Evolutionary conservation across 2,888 invertebrate genomes (phyloP).

Genomic region (Eupithecia subfuscata): DNA sequence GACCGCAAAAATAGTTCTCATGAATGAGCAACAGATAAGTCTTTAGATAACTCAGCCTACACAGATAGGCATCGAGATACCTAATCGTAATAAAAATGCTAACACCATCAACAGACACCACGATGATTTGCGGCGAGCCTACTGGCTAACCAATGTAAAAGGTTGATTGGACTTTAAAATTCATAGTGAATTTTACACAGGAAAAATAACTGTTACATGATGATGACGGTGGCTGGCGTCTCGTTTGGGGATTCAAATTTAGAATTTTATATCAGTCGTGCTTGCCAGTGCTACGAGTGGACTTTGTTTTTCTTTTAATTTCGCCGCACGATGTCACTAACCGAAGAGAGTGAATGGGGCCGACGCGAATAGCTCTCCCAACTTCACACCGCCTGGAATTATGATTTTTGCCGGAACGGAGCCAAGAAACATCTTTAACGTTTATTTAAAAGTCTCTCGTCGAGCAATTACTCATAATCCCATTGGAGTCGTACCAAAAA

Average conservation of each 20-base stretch:
- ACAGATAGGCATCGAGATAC: background rate
- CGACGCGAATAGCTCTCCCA: slow-evolving; percentile 62
- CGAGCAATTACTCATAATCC: background rate
- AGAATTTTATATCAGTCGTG: slow-evolving; percentile 79
- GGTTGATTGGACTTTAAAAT: background rate
- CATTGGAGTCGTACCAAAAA: slow-evolving; percentile 5
- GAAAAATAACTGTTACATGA: slow-evolving; percentile 59
- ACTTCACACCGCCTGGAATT: slow-evolving; percentile 38
- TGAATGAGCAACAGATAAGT: background rate
- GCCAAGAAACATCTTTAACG: slow-evolving; percentile 40
- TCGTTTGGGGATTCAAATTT: slow-evolving; percentile 70
- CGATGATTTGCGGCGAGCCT: no score
- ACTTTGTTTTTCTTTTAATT: slow-evolving; percentile 67
- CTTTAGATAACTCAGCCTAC: no score
- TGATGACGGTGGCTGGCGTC: slow-evolving; percentile 45
- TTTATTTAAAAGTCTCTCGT: slow-evolving; percentile 28
- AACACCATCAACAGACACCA: no score
- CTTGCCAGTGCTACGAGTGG: slow-evolving; percentile 46
- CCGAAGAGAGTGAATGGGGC: slow-evolving; percentile 71
- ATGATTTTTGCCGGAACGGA: slow-evolving; percentile 36
- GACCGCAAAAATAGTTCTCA: background rate
- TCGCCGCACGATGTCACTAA: slow-evolving; percentile 72
- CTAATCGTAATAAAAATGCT: background rate
- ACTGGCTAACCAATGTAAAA: background rate
- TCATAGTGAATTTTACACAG: slow-evolving; percentile 14